Conservation (phyloP, 2,113 vertebrate species). For the Syrrhaptes paradoxus region DNA sequence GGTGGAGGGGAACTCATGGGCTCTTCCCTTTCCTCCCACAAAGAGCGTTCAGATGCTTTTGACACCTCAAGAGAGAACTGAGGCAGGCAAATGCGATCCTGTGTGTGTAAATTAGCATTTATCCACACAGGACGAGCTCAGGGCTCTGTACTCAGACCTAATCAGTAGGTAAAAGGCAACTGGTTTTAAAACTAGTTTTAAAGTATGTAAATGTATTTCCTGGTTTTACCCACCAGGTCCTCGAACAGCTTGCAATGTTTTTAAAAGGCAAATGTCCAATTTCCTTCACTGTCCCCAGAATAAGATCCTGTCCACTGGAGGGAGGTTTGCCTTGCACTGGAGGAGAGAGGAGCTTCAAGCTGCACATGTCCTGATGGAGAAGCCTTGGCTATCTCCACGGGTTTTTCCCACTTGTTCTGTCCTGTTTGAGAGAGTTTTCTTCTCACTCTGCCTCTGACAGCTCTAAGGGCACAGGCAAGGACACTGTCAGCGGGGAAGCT, state of each 20-base stretch:
- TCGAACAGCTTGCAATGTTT: constrained; percentile 8
- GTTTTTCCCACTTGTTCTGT: not conserved
- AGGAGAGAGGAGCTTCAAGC: not conserved
- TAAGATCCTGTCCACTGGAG: not conserved
- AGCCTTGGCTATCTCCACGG: not conserved
- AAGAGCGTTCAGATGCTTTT: not conserved
- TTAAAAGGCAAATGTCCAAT: not conserved
- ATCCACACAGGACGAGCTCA: not conserved
- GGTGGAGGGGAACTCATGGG: not conserved
- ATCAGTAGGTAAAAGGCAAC: not conserved
- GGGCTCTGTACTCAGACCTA: not conserved
- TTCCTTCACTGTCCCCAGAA: not conserved
- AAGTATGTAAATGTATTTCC: constrained; percentile 23
- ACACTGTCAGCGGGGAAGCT: not conserved
- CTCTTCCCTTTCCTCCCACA: not conserved
- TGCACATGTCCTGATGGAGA: not conserved
- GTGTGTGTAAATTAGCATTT: accelerated
- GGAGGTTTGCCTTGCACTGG: not conserved
- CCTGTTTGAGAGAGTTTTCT: not conserved
- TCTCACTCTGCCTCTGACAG: not conserved
- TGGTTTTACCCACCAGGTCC: not conserved
- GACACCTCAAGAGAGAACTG: not conserved
- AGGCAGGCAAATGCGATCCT: not conserved
- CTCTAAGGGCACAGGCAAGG: constrained; percentile 57
- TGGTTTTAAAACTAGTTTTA: not conserved